Evolutionary conservation across 2,888 invertebrate genomes (phyloP).

Genomic region (Ochlodes sylvanus): DNA sequence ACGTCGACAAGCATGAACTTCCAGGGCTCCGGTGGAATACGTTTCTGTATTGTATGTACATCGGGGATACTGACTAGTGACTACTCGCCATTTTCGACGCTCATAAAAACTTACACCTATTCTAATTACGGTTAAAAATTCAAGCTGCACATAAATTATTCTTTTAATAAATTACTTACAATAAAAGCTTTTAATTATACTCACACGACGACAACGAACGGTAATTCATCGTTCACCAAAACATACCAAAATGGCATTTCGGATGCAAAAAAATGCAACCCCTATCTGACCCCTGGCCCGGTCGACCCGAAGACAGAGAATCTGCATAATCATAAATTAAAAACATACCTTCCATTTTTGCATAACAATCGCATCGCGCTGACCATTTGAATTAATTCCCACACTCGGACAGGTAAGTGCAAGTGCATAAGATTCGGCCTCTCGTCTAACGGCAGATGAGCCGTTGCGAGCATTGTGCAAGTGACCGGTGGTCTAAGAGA

Average conservation of each 20-base stretch:
- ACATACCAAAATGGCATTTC: slow-evolving; percentile 44
- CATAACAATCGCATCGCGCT: slow-evolving; percentile 59
- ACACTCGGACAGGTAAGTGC: slow-evolving; percentile 66
- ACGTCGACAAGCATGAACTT: slow-evolving; percentile 10
- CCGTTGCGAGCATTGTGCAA: slow-evolving; percentile 49
- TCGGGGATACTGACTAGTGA: background rate
- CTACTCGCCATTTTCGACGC: background rate
- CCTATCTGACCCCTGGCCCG: slow-evolving; percentile 51
- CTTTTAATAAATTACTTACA: background rate
- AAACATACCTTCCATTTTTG: slow-evolving; percentile 58
- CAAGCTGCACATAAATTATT: slow-evolving; percentile 2
- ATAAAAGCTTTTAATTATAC: background rate
- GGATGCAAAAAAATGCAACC: slow-evolving; percentile 58
- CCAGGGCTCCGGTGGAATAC: background rate
- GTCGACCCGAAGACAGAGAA: slow-evolving; percentile 51
- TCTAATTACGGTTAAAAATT: background rate
- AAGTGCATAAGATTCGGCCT: slow-evolving; percentile 61
- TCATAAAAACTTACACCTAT: background rate
- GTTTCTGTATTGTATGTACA: background rate
- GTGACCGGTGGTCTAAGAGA: slow-evolving; percentile 59
- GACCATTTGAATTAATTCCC: slow-evolving; percentile 61
- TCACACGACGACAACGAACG: background rate
- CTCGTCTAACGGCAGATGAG: slow-evolving; percentile 62
- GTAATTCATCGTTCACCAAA: slow-evolving; percentile 34
- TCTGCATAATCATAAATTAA: slow-evolving; percentile 76